Evolutionary conservation across 2,888 invertebrate species (phyloP), one percentile per base, ranked within the genome.

Genomic region (Brachycybe producta): DNA sequence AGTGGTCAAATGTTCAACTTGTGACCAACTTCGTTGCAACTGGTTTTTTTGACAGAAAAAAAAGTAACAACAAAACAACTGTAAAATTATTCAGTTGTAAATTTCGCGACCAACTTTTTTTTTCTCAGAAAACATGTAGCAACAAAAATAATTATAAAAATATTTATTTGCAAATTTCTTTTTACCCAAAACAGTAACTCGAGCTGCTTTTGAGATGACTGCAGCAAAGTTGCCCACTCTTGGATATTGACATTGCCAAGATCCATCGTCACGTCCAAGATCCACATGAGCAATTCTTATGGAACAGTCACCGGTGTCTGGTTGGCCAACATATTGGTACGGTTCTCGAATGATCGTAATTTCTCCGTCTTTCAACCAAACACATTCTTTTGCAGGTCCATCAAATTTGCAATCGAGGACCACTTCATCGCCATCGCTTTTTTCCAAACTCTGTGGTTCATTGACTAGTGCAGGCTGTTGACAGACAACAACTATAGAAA

Each of bases 291-390:
- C 17, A 15, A 49, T 49, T 17, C 49, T 15, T 24, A 49, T 41
- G 13, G 49, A 43, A 23, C 49, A 49, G 26, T 49, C 43, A 19
- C 49, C 49, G n/a, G 26, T 49, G 21, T 42, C 34, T 43, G 49
- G 49, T n/a, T 49, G 15, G 13, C 34, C 34, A 15, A 43, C 26
- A 26, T 19, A 49, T 5, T 43, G 21, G 27, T 49, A 49, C 5
- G 49, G 42, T 17, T 49, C 49, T 43, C 40, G 30, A 8, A 49
- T 34, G 23, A 42, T 43, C 26, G 43, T 49, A 19, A 49, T n/a
- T 26, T 49, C 49, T n/a, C 42, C 41, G 34, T 49, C 49, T 26
- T 49, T 49, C 19, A 34, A 35, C 49, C 49, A 49, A 26, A 43
- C 34, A 17, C 49, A 49, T 23, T 30, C 49, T n/a, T 43, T 49